Percentiles rank a stretch among this genome's conserved stretches.
These are phyloP conservation scores for Zaprionus bogoriensis DNA, from an alignment of 2,888 invertebrate genomes.

Conservation along the genomic window DNA sequence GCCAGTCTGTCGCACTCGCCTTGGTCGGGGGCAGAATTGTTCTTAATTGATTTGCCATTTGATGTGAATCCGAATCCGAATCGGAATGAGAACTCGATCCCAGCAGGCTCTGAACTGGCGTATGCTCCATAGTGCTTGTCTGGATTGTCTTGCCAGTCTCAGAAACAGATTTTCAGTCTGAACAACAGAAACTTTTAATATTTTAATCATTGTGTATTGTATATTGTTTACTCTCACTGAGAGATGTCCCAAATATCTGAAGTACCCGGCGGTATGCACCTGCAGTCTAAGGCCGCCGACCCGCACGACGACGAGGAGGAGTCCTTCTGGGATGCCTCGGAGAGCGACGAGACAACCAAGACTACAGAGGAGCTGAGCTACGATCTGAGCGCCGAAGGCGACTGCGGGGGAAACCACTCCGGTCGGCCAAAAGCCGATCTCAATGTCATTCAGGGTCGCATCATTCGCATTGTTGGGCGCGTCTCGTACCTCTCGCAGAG, in stretches of 20 bases:
- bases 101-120: not conserved
- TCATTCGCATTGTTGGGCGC: constrained; percentile 29
- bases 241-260: no score
- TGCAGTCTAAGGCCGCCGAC: no score
- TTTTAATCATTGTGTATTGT: no score
- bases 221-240: no score
- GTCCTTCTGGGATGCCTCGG: constrained; percentile 16
- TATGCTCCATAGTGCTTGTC: not conserved
- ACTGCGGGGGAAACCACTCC: no score
- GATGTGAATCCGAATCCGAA: not conserved
- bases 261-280: no score
- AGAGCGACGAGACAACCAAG: constrained; percentile 10
- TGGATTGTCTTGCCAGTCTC: not conserved
- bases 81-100: no score
- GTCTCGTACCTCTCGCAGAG: constrained; percentile 3
- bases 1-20: constrained; percentile 12
- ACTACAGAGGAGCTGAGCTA: not conserved
- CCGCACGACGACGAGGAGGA: not conserved
- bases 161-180: not conserved
- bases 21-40: constrained; percentile 8
- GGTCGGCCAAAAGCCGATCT: constrained; percentile 6
- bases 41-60: constrained; percentile 42
- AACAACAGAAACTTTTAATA: no score
- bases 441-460: constrained; percentile 34
- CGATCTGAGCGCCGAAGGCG: no score